These are phyloP conservation scores for Euspilapteryx auroguttella DNA, from an alignment of 2,888 invertebrate species.

Conservation along the genomic window DNA sequence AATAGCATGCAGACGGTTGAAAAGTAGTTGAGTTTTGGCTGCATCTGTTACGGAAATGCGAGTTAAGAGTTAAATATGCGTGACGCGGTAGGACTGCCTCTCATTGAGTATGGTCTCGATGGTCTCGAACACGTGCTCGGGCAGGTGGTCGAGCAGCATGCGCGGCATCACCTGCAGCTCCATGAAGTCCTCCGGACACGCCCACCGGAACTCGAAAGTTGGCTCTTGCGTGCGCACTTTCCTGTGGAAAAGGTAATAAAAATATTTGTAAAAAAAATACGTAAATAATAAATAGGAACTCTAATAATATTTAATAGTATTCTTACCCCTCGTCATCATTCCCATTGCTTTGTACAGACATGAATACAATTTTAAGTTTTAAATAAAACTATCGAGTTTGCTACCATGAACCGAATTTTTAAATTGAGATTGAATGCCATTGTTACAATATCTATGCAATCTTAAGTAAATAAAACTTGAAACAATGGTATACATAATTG, in stretches of 20 bases:
- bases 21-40: no score
- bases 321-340: slow-evolving; percentile 24
- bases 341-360: slow-evolving; percentile 40
- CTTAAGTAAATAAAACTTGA: no score
- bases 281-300: not conserved
- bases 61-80: no score
- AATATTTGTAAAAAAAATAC: slow-evolving; percentile 1
- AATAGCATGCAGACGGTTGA: no score
- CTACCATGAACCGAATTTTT: no score
- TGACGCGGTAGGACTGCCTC: slow-evolving; percentile 39
- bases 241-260: slow-evolving; percentile 20
- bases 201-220: slow-evolving; percentile 79
- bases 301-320: slow-evolving; percentile 14
- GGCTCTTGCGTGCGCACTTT: slow-evolving; percentile 66
- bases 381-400: not conserved
- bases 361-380: slow-evolving; percentile 12
- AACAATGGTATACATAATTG: no score
- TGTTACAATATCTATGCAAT: no score
- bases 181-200: slow-evolving; percentile 76
- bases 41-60: no score
- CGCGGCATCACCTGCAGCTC: slow-evolving; percentile 82
- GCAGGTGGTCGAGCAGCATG: slow-evolving; percentile 85
- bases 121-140: slow-evolving; percentile 75
- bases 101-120: slow-evolving; percentile 66
- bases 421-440: no score